Evolutionary conservation across 2,113 vertebrate genomes (phyloP).

Genomic region (Phylloscopus trochiloides): DNA sequence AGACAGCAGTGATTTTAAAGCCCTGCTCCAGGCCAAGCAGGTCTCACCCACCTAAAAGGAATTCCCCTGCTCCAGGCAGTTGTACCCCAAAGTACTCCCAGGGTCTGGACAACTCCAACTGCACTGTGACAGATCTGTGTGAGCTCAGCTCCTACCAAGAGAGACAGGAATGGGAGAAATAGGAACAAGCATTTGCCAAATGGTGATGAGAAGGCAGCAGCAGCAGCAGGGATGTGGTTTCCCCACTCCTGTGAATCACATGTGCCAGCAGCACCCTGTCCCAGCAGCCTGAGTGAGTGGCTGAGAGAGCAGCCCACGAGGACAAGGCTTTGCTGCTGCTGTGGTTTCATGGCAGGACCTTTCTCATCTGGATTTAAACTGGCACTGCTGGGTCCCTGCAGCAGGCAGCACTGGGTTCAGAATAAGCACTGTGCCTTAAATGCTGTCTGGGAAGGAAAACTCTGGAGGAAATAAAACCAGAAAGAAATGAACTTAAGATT

Average conservation of each 20-base stretch:
- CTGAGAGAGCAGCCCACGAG: background rate
- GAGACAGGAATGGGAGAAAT: background rate
- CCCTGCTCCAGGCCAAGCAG: background rate
- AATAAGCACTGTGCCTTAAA: background rate
- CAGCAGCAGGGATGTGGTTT: background rate
- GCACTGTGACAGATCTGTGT: background rate
- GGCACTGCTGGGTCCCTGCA: background rate
- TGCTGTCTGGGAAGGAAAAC: background rate
- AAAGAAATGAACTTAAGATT: background rate
- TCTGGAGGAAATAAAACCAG: background rate
- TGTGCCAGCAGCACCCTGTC: background rate
- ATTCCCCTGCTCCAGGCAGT: background rate
- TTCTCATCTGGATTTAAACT: background rate
- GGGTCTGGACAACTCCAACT: background rate
- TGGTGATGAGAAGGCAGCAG: background rate
- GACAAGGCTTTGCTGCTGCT: background rate
- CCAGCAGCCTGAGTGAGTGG: background rate
- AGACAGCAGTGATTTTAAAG: background rate
- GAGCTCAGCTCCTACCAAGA: background rate
- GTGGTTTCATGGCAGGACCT: background rate
- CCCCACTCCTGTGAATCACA: background rate
- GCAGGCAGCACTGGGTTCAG: background rate
- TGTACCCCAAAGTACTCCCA: background rate
- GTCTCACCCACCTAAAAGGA: background rate
- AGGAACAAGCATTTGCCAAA: background rate